Conservation (phyloP, 2,113 vertebrate species). For the Ameiurus melas region DNA sequence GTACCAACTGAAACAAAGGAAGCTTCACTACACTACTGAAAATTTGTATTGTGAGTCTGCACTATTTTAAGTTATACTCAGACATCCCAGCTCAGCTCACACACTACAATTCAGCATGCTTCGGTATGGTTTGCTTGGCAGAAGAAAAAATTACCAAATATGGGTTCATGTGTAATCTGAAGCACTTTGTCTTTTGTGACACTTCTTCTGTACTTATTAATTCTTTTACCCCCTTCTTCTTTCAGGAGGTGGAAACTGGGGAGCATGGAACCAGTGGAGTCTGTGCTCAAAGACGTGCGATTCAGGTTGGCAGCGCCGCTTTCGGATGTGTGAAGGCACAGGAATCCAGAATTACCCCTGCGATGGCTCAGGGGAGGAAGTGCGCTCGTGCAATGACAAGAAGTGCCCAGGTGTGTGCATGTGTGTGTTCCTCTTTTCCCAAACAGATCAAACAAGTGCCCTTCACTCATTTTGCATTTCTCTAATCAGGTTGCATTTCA, state of each 20-base stretch:
- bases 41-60: background rate
- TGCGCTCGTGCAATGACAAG: constrained; percentile 94
- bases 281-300: constrained; percentile 97
- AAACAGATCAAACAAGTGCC: background rate
- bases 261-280: constrained; percentile 95
- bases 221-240: background rate
- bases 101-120: background rate
- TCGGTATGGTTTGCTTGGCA: background rate
- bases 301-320: constrained; percentile 93
- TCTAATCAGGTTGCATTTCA: constrained; percentile 29
- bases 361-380: constrained; percentile 92
- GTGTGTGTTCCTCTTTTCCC: background rate
- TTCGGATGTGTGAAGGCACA: constrained; percentile 91
- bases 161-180: background rate
- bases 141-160: background rate
- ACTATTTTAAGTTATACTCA: background rate
- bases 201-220: background rate
- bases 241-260: constrained; percentile 89
- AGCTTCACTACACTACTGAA: background rate
- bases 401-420: constrained; percentile 88
- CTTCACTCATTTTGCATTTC: constrained; percentile 24
- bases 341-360: constrained; percentile 88
- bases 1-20: background rate
- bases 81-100: background rate
- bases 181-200: background rate